A percentile compares a stretch with the other conserved stretches of the same genome.
These are phyloP conservation scores for Ganaspis brasiliensis DNA, from an alignment of 2,888 invertebrate genomes.

Conservation along the genomic window DNA sequence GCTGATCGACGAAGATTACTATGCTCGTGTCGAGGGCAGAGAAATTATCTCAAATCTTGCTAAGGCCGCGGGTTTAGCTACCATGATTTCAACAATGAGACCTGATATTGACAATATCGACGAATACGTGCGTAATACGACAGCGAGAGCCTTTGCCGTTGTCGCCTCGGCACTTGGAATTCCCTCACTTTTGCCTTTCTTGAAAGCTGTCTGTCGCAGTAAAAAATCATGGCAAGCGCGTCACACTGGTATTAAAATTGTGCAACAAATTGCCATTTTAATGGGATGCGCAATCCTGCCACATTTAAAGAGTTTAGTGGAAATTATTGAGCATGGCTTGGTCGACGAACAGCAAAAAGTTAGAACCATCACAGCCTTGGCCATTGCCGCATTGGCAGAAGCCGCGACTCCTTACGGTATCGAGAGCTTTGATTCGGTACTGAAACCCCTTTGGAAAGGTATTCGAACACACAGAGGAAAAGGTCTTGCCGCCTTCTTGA, in stretches of 20 bases:
- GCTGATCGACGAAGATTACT: conserved; percentile 99
- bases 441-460: conserved; percentile 99
- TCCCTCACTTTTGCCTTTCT: conserved; percentile 97
- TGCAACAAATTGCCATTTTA: conserved; percentile 99
- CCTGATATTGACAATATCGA: conserved; percentile 99
- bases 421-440: conserved; percentile 99
- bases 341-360: conserved; percentile 99
- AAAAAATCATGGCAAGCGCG: conserved; percentile 99
- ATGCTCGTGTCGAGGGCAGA: conserved; percentile 99
- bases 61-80: conserved; percentile 99
- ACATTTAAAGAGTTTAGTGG: conserved; percentile 98
- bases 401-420: conserved; percentile 99
- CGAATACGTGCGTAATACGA: conserved; percentile 99
- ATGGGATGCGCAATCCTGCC: conserved; percentile 99
- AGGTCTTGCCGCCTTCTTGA: conserved; percentile 99
- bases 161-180: conserved; percentile 99
- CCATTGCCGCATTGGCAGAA: conserved; percentile 98
- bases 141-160: conserved; percentile 99
- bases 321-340: conserved; percentile 99
- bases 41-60: conserved; percentile 99
- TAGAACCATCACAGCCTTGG: conserved; percentile 98
- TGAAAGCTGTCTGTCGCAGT: conserved; percentile 99
- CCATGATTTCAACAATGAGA: conserved; percentile 99
- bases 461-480: conserved; percentile 94
- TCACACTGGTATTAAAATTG: conserved; percentile 99